These are phyloP conservation scores for Prosapia bicincta DNA, from an alignment of 2,888 invertebrate genomes.

Conservation along the genomic window DNA sequence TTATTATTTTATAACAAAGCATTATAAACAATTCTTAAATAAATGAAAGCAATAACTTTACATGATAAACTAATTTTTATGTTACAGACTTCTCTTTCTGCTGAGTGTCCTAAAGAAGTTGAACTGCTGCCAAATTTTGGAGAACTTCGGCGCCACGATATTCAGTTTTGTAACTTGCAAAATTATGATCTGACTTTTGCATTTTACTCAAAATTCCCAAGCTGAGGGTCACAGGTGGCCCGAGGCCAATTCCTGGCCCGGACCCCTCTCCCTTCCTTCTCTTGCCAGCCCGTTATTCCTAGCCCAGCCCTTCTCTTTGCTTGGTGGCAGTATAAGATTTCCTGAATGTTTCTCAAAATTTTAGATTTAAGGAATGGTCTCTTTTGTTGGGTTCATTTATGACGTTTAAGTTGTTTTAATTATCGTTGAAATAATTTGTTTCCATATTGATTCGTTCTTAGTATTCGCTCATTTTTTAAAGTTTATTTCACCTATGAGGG, in stretches of 20 bases:
- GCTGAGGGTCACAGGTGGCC: conserved; percentile 66
- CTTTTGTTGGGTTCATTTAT: conserved; percentile 35
- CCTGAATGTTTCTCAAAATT: conserved; percentile 49
- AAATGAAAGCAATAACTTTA: too few relatives aligned
- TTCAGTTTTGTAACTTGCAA: conserved; percentile 87
- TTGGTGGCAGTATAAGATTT: conserved; percentile 64
- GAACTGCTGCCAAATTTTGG: conserved; percentile 64
- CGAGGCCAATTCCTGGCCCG: conserved; percentile 35
- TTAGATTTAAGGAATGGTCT: conserved; percentile 29
- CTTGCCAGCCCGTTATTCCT: conserved; percentile 19
- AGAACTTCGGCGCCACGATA: conserved; percentile 66
- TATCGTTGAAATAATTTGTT: conserved; percentile 33
- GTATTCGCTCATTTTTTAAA: conserved; percentile 15
- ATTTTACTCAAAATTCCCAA: conserved; percentile 86
- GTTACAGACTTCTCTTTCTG: conserved; percentile 67
- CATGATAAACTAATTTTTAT: too few relatives aligned
- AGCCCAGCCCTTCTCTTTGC: conserved; percentile 40
- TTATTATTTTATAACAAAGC: too few relatives aligned
- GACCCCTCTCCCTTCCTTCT: conserved; percentile 29
- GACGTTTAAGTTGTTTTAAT: conserved; percentile 36
- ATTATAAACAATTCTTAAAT: too few relatives aligned
- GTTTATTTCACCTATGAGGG: conserved; percentile 33
- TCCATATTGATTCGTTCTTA: conserved; percentile 16
- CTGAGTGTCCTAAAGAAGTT: conserved; percentile 67
- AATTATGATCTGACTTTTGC: conserved; percentile 94